phyloP scores from a whole-genome alignment of 2,113 vertebrate species.

The Helogale parvula region DNA sequence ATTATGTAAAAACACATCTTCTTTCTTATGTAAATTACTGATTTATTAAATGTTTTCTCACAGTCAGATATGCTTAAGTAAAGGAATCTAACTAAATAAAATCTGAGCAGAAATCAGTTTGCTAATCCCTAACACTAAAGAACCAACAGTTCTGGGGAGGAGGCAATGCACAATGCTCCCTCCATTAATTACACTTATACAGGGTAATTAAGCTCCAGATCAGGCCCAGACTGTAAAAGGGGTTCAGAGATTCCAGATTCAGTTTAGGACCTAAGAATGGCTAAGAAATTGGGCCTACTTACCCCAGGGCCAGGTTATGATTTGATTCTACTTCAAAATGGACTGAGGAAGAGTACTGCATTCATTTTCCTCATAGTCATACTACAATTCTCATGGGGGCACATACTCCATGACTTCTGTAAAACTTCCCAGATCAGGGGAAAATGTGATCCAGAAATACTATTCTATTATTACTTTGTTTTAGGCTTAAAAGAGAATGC shows the following conservation, averaged over 20 bases:
- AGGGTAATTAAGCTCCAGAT: constrained; percentile 10
- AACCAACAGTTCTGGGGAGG: background rate
- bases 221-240: background rate
- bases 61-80: background rate
- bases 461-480: background rate
- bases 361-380: background rate
- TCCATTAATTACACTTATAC: background rate
- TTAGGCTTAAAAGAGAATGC: constrained; percentile 40
- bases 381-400: background rate
- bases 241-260: background rate
- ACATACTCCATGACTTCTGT: background rate
- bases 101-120: constrained; percentile 35
- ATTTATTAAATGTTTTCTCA: constrained; percentile 49
- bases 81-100: constrained; percentile 22
- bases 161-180: background rate
- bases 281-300: background rate
- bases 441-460: background rate
- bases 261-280: constrained; percentile 6
- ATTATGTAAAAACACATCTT: constrained; percentile 35
- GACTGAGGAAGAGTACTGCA: background rate
- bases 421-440: constrained; percentile 15
- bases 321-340: constrained; percentile 42
- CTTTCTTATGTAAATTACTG: constrained; percentile 35
- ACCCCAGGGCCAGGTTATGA: background rate
- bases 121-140: background rate